A percentile compares a stretch with the other conserved stretches of the same genome.
Evolutionary conservation across 2,797 vertebrate species (phyloP).

Genomic region (Moxostoma hubbsi): DNA sequence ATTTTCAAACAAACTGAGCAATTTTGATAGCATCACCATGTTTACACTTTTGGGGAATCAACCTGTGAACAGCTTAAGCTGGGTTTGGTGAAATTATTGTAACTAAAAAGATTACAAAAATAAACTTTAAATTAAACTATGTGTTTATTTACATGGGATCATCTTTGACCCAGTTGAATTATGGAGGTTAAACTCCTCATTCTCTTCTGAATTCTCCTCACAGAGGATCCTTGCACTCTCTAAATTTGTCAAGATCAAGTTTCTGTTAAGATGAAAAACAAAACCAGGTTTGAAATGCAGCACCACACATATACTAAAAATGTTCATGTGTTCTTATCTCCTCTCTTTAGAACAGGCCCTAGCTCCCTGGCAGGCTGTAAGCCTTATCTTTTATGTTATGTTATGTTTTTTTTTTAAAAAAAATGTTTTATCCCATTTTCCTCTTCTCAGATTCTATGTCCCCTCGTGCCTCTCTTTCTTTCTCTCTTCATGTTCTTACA

Average conservation of each 20-base stretch:
- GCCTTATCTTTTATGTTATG: constrained; percentile 25
- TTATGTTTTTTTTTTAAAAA: constrained; percentile 26
- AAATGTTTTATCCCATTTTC: constrained; percentile 46
- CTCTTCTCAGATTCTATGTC: background rate
- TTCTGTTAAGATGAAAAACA: constrained; percentile 14
- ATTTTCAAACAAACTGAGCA: no score
- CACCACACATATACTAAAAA: constrained; percentile 4
- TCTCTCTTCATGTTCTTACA: constrained; percentile 28
- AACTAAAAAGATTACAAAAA: no score
- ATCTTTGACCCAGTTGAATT: background rate
- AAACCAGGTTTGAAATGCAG: constrained; percentile 16
- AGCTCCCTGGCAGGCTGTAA: constrained; percentile 23
- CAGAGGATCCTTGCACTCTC: background rate
- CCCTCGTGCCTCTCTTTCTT: background rate
- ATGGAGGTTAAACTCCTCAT: background rate
- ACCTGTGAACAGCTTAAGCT: no score
- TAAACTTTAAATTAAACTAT: background rate
- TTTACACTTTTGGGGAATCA: no score
- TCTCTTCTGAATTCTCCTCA: background rate
- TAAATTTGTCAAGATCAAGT: constrained; percentile 12
- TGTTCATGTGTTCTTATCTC: constrained; percentile 20
- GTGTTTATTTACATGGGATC: background rate
- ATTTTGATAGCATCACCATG: no score
- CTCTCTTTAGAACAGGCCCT: constrained; percentile 22
- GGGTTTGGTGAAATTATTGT: no score